Base-by-base conservation (phyloP, 2,797 vertebrate genomes). In the Euthynnus affinis region DNA sequence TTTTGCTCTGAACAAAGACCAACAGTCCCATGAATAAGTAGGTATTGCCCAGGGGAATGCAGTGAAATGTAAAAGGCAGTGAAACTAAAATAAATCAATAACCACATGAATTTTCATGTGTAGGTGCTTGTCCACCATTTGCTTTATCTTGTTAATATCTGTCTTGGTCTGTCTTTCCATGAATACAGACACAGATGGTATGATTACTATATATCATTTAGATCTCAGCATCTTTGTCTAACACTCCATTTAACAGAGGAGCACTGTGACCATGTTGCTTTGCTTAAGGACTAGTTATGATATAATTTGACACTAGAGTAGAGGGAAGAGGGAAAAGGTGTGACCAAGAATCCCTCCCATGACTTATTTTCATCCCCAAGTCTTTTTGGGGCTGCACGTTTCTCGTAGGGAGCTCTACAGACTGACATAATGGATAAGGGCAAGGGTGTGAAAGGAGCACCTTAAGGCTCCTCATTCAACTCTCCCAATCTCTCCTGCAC, bases 401-500 rank as follows among this genome's bases (percentile, higher is more conserved):
- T 88, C 87, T 92, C 91, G 85, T 85, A 78, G 88, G 89, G 84
- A 86, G 84, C 87, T 93, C 89, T 88, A 90, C 88, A 92, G 81
- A 89, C 81, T 84, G 89, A 89, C 89, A 93, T 92, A 94, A 94
- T 94, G 91, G 94, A 93, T 89, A 91, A 91, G 91, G 91, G 88
- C 88, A 90, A 89, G 91, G 87, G 92, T 94, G 90, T 95, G 94
- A 94, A 95, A 95, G 92, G 89, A 91, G 92, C 90, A 95, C 93
- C 94, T 93, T 91, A 92, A 93, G 94, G 91, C 91, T 91, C 87
- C 89, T 91, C 90, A 94, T 94, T 94, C 93, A 94, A 92, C 87
- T 80, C 91, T 73, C 82, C 86, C 88, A 92, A 94, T 95, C 92
- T 94, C 88, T 95, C 93, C 95, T 95, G 94, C 93, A 93, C 94